A percentile compares a stretch with the other conserved stretches of the same genome.
Evolutionary conservation across 2,888 invertebrate species (phyloP).

Genomic region (Glyphotaelius pellucidus): DNA sequence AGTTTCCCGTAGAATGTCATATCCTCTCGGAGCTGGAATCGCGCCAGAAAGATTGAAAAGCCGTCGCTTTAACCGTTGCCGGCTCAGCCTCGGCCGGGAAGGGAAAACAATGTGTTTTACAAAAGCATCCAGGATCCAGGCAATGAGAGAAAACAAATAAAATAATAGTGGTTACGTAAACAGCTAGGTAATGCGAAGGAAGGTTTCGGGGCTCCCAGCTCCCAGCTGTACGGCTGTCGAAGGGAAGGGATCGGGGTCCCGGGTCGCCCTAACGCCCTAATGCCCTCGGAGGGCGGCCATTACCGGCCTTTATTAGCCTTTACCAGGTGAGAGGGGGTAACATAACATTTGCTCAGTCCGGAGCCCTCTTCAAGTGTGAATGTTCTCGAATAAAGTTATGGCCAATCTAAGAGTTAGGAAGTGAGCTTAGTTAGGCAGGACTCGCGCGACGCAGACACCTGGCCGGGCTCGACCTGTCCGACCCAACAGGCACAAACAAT

Average conservation of each 20-base stretch:
- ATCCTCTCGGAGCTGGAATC: slow-evolving; percentile 25
- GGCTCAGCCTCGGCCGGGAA: slow-evolving; percentile 17
- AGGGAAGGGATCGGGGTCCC: slow-evolving; percentile 43
- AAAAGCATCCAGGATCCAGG: not conserved
- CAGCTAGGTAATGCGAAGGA: slow-evolving; percentile 31
- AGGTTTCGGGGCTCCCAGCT: not conserved
- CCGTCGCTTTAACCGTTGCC: slow-evolving; percentile 19
- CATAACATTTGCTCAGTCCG: slow-evolving; percentile 52
- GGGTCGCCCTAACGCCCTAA: slow-evolving; percentile 55
- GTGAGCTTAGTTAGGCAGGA: not conserved
- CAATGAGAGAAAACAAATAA: slow-evolving; percentile 24
- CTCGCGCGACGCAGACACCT: not conserved
- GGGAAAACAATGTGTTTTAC: not conserved
- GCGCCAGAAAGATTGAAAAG: slow-evolving; percentile 33
- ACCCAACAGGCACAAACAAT: not conserved
- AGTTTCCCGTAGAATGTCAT: slow-evolving; percentile 32
- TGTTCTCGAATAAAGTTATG: slow-evolving; percentile 55
- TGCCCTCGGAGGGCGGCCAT: slow-evolving; percentile 55
- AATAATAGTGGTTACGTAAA: slow-evolving; percentile 33
- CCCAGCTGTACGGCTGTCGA: slow-evolving; percentile 16
- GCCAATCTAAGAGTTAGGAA: slow-evolving; percentile 37
- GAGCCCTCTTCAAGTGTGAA: slow-evolving; percentile 49
- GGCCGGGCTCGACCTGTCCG: not conserved
- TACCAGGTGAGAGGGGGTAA: slow-evolving; percentile 51
- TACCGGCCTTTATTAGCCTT: slow-evolving; percentile 52